Base-by-base conservation (phyloP, 2,797 vertebrate species). In the Pristis pectinata region DNA sequence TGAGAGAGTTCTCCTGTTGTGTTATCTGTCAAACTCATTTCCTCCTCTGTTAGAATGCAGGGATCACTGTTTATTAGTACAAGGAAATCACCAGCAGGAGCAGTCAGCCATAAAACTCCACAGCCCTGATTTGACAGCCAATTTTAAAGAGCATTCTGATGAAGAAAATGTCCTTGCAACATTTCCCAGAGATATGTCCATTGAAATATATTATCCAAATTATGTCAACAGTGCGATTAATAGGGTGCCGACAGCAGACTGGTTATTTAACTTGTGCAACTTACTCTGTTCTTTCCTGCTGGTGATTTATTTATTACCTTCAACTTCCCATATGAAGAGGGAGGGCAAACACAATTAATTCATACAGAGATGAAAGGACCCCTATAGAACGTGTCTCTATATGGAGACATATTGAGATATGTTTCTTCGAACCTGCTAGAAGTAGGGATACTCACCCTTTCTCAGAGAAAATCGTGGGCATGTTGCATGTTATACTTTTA, bases 251-350 rank as follows among this genome's bases (percentile, higher is more conserved):
- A 93, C 91, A 93, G 6, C 24, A 49, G 24, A 2, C 67, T 70
- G 91, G 64, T 93, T 93, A 72, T 72, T 93, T 93, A 93, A 93
- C 64, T 93, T 44, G 19, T 93, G 91, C 6, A 70, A 44, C n/a
- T 70, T 93, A 64, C 22, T 11, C 37, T 49, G 34, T 11, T 72
- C 64, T 44, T 27, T 91, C 41, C 37, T 93, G 2, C 37, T 72
- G 41, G 7, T 72, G 41, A 22, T 19, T 30, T 70, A 93, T 72
- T 44, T 41, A 93, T 49, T 22, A 44, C 24, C 22, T 72, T 70
- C 41, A 70, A 30, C 37, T 72, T 72, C 24, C 37, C 64, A 44
- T 17, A 44, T 72, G 9, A 37, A 49, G 27, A 15, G 61, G 89
- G 89, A 70, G 5, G 41, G 64, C 3, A 67, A 91, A 91, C 15